phyloP scores from a whole-genome alignment of 2,113 vertebrate genomes.

The Ammospiza nelsoni region DNA sequence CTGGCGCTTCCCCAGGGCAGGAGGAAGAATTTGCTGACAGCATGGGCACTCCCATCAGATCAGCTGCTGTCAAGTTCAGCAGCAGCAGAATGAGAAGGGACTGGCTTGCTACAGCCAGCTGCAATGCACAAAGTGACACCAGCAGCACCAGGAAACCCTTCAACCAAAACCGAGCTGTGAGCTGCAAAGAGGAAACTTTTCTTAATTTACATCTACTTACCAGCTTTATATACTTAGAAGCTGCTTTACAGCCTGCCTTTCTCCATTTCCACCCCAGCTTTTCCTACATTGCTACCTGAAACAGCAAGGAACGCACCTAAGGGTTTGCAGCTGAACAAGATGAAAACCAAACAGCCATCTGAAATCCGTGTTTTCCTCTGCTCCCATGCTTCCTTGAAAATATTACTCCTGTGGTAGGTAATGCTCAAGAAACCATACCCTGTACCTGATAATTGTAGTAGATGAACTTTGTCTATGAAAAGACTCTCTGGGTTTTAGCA shows the following conservation, averaged over 20 bases:
- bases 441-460: no score
- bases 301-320: fast-evolving
- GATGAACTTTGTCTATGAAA: no score
- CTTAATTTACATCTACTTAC: not conserved
- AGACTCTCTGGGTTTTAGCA: not conserved
- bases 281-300: not conserved
- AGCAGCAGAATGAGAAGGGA: not conserved
- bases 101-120: not conserved
- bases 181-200: not conserved
- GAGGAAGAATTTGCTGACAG: not conserved
- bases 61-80: no score
- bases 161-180: not conserved
- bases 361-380: not conserved
- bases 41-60: not conserved
- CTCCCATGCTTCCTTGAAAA: not conserved
- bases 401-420: no score
- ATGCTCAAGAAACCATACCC: not conserved
- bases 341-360: not conserved
- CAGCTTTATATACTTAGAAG: no score
- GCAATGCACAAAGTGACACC: fast-evolving
- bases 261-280: fast-evolving
- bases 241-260: no score
- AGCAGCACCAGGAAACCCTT: not conserved
- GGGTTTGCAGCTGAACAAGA: not conserved
- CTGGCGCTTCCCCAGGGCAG: not conserved